Evolutionary conservation across 2,113 vertebrate species (phyloP).

Genomic region (Pholis gunnellus): DNA sequence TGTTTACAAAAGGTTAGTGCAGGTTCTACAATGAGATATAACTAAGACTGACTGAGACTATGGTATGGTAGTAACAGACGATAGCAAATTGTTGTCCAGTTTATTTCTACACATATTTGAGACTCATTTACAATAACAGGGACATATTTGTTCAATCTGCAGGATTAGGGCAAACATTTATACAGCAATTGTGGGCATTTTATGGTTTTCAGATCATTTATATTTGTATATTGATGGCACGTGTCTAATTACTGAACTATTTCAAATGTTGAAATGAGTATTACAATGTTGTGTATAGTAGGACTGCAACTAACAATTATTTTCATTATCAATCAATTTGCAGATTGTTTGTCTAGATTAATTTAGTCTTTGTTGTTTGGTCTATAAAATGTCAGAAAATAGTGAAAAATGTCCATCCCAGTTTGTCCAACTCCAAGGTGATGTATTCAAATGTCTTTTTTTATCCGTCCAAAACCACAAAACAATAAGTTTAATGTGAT

Average conservation of each 20-base stretch:
- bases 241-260: slow-evolving; percentile 6
- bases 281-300: slow-evolving; percentile 3
- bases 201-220: neutral
- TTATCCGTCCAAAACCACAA: neutral
- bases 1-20: neutral
- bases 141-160: slow-evolving; percentile 23
- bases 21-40: neutral
- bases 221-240: slow-evolving; percentile 3
- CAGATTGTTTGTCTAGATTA: neutral
- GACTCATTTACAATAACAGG: slow-evolving; percentile 54
- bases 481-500: neutral
- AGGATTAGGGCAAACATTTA: slow-evolving; percentile 17
- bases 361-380: neutral
- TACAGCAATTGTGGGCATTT: neutral
- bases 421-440: neutral
- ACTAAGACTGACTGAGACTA: neutral
- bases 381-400: neutral
- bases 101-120: slow-evolving; percentile 64
- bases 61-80: neutral
- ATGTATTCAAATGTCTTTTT: neutral
- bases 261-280: neutral
- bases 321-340: neutral
- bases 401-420: neutral
- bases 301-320: neutral
- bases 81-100: slow-evolving; percentile 47